Base-by-base conservation (phyloP, 1,140 invertebrate species). In the Heliconius eleuchia region DNA sequence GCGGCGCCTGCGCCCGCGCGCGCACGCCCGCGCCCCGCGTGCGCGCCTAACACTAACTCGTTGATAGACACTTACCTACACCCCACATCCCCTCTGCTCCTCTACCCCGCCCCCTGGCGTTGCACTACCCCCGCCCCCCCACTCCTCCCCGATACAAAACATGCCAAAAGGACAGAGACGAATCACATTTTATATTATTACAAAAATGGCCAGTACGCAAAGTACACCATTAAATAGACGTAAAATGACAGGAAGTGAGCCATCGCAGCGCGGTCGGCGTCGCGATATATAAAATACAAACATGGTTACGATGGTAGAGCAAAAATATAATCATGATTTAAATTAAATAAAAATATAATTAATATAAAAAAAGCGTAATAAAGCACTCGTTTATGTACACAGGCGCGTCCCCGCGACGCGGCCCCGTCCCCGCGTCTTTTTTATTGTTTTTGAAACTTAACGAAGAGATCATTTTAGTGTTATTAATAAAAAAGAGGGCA, bases 281-380 rank as follows among this genome's bases (percentile, higher is more conserved):
- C 30, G 50, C 73, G 19, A 30, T 50, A 50, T 60, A 60, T 52
- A 60, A 74, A 30, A 37, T 75, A n/a, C 55, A 42, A 23, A 75
- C 74, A 57, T 60, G 66, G 19, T 60, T 78, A 78, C 71, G 74
- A 76, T 81, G 83, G 74, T 80, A 88, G 87, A 89, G 84, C 86
- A 85, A 90, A 90, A 86, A 88, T 88, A 88, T 85, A 85, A 81
- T 84, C 85, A 80, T 86, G 87, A 85, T 79, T 76, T 85, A 83
- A 71, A 84, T 86, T 87, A 88, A 90, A 90, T 87, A 87, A 89
- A 85, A 90, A 89, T 86, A 87, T 85, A 83, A 83, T 66, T 81
- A 91, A 91, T 91, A 91, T 91, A 86, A 91, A 92, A 60, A 92
- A 93, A 93, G 90, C 91, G 89, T 92, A 90, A 91, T 89, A 91